Conservation (phyloP, 2,113 vertebrate genomes). For the Scalopus aquaticus region DNA sequence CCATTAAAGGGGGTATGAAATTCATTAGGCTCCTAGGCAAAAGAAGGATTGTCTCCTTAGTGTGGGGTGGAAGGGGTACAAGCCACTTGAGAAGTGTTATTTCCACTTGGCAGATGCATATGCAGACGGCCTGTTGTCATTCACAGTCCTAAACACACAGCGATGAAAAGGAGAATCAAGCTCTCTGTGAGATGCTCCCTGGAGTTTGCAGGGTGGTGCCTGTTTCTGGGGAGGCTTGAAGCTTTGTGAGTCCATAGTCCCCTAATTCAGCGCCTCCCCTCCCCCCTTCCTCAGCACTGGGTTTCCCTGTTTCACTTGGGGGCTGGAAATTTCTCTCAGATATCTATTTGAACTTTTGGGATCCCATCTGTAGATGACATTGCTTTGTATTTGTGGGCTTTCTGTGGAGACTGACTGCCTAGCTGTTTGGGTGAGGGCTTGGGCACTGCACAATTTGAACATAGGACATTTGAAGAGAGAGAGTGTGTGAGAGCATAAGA, state of each 20-base stretch:
- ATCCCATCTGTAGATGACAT: neutral
- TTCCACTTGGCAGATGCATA: neutral
- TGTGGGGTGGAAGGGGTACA: neutral
- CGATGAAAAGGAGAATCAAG: neutral
- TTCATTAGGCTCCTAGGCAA: neutral
- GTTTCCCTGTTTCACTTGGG: neutral
- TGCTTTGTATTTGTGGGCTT: neutral
- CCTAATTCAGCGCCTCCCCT: neutral
- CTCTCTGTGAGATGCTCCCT: neutral
- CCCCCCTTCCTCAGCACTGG: neutral
- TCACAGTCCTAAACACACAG: neutral
- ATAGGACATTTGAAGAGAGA: neutral
- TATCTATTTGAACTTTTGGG: neutral
- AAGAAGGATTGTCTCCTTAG: neutral
- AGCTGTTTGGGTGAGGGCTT: neutral
- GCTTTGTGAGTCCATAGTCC: neutral
- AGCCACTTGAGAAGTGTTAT: neutral
- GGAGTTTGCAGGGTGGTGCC: neutral
- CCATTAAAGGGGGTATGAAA: rapidly evolving
- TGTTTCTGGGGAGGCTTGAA: neutral
- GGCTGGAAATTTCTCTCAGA: neutral
- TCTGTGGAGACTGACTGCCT: neutral
- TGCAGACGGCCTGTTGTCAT: neutral
- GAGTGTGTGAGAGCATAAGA: neutral
- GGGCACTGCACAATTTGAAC: neutral